A percentile compares a stretch with the other conserved stretches of the same genome.
These are phyloP conservation scores for Entomyzon cyanotis DNA, from an alignment of 2,113 vertebrate species.

Conservation along the genomic window DNA sequence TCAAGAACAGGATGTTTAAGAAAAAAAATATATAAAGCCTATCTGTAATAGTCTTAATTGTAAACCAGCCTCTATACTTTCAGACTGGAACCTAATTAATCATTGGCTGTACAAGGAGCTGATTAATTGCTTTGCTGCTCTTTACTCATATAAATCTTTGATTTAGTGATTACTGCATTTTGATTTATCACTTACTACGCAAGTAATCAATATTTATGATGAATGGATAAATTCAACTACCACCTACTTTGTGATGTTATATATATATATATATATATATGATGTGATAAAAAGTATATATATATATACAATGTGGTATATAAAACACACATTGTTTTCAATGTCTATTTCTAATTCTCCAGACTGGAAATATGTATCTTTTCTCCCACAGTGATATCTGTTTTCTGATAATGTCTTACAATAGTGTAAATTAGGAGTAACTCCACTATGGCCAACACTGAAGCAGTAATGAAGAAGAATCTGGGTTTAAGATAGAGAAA, in stretches of 20 bases:
- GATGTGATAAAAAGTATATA: too few relatives aligned
- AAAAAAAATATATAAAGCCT: constrained; percentile 10
- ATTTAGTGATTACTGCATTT: constrained; percentile 85
- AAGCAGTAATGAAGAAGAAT: background rate
- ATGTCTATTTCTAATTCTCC: constrained; percentile 32
- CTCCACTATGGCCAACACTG: background rate
- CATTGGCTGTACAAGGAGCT: constrained; percentile 77
- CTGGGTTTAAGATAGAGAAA: background rate
- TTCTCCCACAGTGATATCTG: background rate
- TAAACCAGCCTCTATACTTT: constrained; percentile 71
- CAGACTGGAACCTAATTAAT: constrained; percentile 85
- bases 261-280: constrained; percentile 7
- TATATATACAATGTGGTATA: background rate
- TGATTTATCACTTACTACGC: constrained; percentile 82
- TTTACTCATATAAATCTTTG: constrained; percentile 90
- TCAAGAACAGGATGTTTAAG: constrained; percentile 52
- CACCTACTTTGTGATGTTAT: constrained; percentile 70
- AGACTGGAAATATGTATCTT: background rate
- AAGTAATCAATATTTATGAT: constrained; percentile 89
- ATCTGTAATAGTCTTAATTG: constrained; percentile 73
- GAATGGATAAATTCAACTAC: constrained; percentile 83
- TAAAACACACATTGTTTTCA: constrained; percentile 9
- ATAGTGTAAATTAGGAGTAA: background rate
- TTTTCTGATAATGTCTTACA: background rate
- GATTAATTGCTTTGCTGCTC: constrained; percentile 85